Evolutionary conservation across 2,113 vertebrate species (phyloP), one percentile per base, ranked within the genome.

Genomic region (Microcebus tavaratra): DNA sequence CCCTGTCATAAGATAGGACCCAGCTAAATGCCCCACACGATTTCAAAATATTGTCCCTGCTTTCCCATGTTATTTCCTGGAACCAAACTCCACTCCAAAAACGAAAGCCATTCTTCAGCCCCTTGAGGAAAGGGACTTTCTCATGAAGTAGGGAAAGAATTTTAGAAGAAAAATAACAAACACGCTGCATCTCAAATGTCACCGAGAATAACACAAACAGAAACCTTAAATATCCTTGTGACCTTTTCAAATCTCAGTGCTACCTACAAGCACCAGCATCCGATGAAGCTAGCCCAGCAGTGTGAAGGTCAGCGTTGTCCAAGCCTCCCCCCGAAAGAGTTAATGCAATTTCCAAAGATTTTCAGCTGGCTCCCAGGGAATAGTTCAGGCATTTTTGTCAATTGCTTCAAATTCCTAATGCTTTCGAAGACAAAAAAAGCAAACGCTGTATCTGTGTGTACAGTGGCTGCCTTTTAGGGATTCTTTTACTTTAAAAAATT

Each of bases 131-230:
- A 91, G 39, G 18, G n/a, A 79, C 39, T 89, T 80, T 65, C 72
- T 93, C 63, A 21, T 29, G 21, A 45, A 80, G 39, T 55, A 80
- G n/a, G 61, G 53, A 91, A 82, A 78, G 73, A 82, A 94, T 90
- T 95, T 97, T 61, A 90, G 91, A 94, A 90, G 50, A 81, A 79
- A 94, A 91, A 59, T 91, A 90, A 92, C 78, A 48, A 90, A 92
- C 78, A 39, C 86, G 31, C 50, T 50, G 1, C 6, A 25, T 73
- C 55, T 92, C 68, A 53, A 57, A 48, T 73, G 79, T 80, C 84
- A 87, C 76, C 3, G 59, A 79, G 39, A 96, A 45, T 23, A 96
- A 92, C 61, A 93, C 50, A 89, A 86, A 90, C 68, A 86, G 23
- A 94, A 80, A 53, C 5, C 20, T 89, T 88, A 93, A 76, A 39